phyloP scores from a whole-genome alignment of 2,797 vertebrate genomes.

The Protonibea diacanthus region DNA sequence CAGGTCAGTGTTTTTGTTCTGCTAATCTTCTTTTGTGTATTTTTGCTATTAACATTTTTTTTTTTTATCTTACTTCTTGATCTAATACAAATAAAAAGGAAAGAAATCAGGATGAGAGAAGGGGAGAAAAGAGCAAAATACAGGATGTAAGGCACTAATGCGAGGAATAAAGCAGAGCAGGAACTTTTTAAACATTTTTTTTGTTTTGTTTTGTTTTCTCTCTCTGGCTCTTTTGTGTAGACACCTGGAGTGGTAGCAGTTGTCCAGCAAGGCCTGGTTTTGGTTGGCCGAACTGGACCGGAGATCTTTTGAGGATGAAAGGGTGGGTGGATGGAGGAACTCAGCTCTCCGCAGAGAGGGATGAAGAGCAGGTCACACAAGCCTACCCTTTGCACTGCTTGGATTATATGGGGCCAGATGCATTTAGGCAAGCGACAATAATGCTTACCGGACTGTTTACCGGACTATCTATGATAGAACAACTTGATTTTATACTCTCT shows the following conservation, averaged over 20 bases:
- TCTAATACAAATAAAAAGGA: neutral
- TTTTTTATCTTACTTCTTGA: neutral
- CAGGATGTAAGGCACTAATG: neutral
- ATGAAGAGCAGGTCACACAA: conserved; percentile 7
- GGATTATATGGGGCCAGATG: neutral
- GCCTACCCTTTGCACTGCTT: neutral
- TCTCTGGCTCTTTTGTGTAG: conserved; percentile 23
- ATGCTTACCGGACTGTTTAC: neutral
- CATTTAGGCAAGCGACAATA: neutral
- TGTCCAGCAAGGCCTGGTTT: conserved; percentile 28
- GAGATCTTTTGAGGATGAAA: conserved; percentile 42
- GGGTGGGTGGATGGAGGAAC: conserved; percentile 12
- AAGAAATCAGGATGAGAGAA: neutral
- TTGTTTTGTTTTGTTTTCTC: conserved; percentile 12
- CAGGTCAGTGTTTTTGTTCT: neutral
- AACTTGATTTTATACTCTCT: neutral
- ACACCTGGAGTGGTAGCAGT: conserved; percentile 22
- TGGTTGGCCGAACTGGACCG: conserved; percentile 11
- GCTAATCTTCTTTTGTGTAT: neutral
- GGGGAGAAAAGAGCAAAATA: neutral
- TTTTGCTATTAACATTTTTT: neutral
- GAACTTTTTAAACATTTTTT: neutral
- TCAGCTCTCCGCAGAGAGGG: neutral
- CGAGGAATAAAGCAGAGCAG: neutral
- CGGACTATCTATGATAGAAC: too few species aligned